These are phyloP conservation scores for Stegostoma tigrinum DNA, from an alignment of 2,113 vertebrate species.

Conservation along the genomic window DNA sequence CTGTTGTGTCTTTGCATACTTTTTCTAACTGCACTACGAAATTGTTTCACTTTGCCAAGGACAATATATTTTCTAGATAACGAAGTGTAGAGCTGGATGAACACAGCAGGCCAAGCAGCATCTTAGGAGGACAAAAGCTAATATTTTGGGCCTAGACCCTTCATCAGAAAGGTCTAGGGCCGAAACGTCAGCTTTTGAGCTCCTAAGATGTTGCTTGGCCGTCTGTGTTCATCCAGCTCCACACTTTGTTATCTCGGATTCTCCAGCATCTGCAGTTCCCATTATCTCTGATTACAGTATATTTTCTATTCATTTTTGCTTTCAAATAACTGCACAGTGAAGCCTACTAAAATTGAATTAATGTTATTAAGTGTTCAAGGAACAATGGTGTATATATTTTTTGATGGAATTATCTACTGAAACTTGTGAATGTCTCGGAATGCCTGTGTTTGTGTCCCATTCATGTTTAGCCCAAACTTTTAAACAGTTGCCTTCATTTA, in stretches of 20 bases:
- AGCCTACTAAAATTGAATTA: background rate
- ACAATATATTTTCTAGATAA: background rate
- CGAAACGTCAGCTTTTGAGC: too few species aligned
- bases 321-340: background rate
- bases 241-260: too few species aligned
- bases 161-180: too few species aligned
- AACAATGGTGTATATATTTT: background rate
- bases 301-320: background rate
- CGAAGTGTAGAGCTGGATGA: too few species aligned
- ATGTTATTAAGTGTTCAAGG: background rate
- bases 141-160: too few species aligned
- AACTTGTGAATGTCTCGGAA: background rate
- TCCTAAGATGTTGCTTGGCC: too few species aligned
- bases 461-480: background rate
- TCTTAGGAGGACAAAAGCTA: too few species aligned
- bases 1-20: background rate
- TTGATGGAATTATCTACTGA: background rate
- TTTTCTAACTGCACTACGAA: background rate
- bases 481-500: background rate
- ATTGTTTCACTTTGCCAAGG: background rate
- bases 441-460: background rate
- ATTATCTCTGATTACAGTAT: too few species aligned
- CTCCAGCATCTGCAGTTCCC: too few species aligned
- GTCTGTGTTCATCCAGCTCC: too few species aligned
- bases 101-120: too few species aligned